These are phyloP conservation scores for Dicerorhinus sumatrensis DNA, from an alignment of 2,113 vertebrate species.

Conservation along the genomic window DNA sequence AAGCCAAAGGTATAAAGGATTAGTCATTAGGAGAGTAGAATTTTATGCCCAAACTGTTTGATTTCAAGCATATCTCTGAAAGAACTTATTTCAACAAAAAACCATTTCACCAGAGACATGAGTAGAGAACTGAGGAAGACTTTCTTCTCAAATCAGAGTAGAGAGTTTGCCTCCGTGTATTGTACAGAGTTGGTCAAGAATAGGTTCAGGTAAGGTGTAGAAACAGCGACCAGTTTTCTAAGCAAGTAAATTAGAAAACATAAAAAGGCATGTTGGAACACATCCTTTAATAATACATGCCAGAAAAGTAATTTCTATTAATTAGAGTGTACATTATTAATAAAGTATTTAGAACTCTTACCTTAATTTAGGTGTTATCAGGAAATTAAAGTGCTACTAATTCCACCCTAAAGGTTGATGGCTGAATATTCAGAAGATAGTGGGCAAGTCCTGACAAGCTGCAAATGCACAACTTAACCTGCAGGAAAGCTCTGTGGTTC, in stretches of 20 bases:
- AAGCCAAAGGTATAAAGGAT: not conserved
- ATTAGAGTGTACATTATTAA: conserved; percentile 80
- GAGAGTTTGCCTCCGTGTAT: not conserved
- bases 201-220: not conserved
- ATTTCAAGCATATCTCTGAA: not conserved
- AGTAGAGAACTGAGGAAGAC: not conserved
- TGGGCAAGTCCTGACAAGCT: conserved; percentile 15
- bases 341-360: conserved; percentile 80
- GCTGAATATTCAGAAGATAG: conserved; percentile 67
- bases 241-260: conserved; percentile 75
- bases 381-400: conserved; percentile 81
- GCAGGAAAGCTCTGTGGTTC: not conserved
- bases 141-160: not conserved
- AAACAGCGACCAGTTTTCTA: conserved; percentile 47
- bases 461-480: not conserved
- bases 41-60: not conserved
- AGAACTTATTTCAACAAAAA: conserved; percentile 22
- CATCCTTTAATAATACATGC: conserved; percentile 80
- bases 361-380: conserved; percentile 78
- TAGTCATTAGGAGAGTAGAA: not conserved
- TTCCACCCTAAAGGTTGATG: conserved; percentile 73
- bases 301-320: conserved; percentile 79
- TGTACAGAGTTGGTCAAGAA: not conserved
- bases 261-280: conserved; percentile 74
- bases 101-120: not conserved